These are phyloP conservation scores for Enteromius thamalakanensis DNA, from an alignment of 2,797 vertebrate genomes.

Conservation along the genomic window DNA sequence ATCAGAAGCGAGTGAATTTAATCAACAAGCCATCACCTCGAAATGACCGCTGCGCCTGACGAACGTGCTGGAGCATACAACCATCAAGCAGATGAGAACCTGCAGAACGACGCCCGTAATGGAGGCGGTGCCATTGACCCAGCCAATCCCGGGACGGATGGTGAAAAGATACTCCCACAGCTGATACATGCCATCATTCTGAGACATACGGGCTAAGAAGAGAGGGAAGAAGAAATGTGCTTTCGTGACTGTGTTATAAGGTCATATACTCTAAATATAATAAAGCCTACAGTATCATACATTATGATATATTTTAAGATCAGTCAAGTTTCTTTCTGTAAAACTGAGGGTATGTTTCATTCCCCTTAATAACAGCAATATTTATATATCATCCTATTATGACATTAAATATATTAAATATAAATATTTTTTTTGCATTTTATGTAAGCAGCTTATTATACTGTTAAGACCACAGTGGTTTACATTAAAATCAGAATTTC, in stretches of 20 bases:
- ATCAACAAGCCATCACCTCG: slow-evolving; percentile 72
- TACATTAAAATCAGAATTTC: background rate
- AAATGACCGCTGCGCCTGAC: slow-evolving; percentile 87
- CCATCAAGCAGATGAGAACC: slow-evolving; percentile 79
- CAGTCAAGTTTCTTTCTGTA: too few relatives aligned
- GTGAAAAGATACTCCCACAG: slow-evolving; percentile 85
- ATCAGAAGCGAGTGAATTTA: too few relatives aligned
- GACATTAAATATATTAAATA: background rate
- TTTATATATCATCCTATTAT: background rate
- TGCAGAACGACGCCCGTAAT: slow-evolving; percentile 80
- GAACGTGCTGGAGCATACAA: slow-evolving; percentile 84
- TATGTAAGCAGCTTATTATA: background rate
- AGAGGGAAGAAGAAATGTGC: background rate
- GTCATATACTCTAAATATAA: background rate
- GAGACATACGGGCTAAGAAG: slow-evolving; percentile 70
- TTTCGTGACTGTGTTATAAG: background rate
- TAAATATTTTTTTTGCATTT: background rate
- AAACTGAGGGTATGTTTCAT: background rate
- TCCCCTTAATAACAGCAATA: background rate
- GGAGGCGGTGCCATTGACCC: slow-evolving; percentile 78
- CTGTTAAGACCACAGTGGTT: background rate
- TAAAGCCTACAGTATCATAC: background rate
- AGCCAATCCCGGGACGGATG: slow-evolving; percentile 79
- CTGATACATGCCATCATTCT: slow-evolving; percentile 50
- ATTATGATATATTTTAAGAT: too few relatives aligned